Evolutionary conservation across 35 echinoderm and acorn worm genomes (phyloP).

Genomic region (Stichopus chloronotus): DNA sequence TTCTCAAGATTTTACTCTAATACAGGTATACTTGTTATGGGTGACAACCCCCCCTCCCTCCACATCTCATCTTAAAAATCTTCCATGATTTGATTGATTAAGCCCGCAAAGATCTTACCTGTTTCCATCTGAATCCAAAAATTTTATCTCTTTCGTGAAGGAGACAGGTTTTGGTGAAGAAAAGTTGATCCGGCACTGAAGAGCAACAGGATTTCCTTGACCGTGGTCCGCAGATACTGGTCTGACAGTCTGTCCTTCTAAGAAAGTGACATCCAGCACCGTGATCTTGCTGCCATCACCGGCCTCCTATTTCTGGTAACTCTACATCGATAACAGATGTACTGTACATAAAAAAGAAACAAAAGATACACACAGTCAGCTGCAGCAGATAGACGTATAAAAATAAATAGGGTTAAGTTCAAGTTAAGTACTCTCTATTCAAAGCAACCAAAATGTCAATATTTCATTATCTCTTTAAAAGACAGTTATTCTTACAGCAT

Average conservation of each 20-base stretch:
- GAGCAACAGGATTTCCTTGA: conserved; percentile 69
- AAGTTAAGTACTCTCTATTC: no score
- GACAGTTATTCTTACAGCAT: no score
- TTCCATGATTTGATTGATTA: no score
- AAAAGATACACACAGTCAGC: not conserved
- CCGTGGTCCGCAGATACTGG: conserved; percentile 78
- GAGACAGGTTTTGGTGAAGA: conserved; percentile 91
- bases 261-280: conserved; percentile 87
- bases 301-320: conserved; percentile 91
- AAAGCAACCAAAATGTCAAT: no score
- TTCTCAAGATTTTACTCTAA: no score
- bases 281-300: conserved; percentile 88
- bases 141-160: conserved; percentile 90
- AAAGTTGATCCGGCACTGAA: conserved; percentile 92
- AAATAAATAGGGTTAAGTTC: no score
- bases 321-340: conserved; percentile 94
- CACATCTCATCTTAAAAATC: no score
- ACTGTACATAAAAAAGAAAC: conserved; percentile 46
- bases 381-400: no score
- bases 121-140: conserved; percentile 84
- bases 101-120: conserved; percentile 47
- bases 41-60: no score
- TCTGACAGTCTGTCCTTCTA: conserved; percentile 88
- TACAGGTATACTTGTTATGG: no score
- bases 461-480: no score